phyloP scores from a whole-genome alignment of 1,140 invertebrate genomes.

The Magallana angulata region DNA sequence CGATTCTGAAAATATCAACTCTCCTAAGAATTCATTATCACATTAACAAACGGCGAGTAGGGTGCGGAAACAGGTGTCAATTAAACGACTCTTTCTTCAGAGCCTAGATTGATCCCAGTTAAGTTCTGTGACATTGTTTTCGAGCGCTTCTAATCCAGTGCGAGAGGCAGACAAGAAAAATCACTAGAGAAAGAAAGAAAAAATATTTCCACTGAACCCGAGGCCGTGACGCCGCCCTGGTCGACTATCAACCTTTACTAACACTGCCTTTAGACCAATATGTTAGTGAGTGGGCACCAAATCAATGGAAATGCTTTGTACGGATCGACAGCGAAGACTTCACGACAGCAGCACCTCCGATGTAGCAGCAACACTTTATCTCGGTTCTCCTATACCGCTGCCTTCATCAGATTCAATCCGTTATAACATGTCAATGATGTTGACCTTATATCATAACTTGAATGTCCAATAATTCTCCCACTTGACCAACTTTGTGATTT shows the following conservation, averaged over 20 bases:
- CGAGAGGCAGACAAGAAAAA: neutral
- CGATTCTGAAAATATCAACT: neutral
- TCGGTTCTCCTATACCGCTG: no score
- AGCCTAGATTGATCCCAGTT: neutral
- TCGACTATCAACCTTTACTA: neutral
- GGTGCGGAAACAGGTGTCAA: neutral
- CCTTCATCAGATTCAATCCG: no score
- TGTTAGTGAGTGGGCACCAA: conserved; percentile 1
- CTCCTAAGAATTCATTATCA: conserved; percentile 20
- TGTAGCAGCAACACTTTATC: no score
- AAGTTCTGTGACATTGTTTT: neutral
- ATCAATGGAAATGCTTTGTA: conserved; percentile 13
- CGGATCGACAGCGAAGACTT: neutral
- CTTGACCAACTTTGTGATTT: no score
- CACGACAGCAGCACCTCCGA: neutral
- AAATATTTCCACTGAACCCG: neutral
- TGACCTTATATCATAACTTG: no score
- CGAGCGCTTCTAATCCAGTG: neutral
- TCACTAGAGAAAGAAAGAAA: neutral
- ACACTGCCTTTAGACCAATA: neutral
- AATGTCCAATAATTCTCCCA: no score
- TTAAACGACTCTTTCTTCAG: neutral
- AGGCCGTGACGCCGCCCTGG: neutral
- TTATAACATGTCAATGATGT: no score
- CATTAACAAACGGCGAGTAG: neutral